Evolutionary conservation across 2,113 vertebrate genomes (phyloP).

Genomic region (Corythoichthys haematopterus): DNA sequence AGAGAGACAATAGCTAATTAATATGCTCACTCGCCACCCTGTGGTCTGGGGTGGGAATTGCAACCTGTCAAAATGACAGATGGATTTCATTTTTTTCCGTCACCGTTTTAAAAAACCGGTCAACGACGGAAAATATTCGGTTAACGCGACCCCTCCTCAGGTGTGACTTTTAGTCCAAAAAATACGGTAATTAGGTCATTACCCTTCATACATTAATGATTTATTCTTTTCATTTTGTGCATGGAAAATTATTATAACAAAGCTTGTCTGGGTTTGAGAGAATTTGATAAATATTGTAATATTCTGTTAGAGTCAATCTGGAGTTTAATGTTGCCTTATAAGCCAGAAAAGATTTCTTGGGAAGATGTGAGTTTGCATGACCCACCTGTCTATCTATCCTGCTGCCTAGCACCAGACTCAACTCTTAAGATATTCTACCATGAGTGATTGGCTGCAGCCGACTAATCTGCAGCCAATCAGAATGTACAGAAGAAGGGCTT

Average conservation of each 20-base stretch:
- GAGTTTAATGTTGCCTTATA: conserved; percentile 71
- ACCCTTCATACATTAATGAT: too few relatives aligned
- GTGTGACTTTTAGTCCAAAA: too few relatives aligned
- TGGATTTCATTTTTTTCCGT: too few relatives aligned
- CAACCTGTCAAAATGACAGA: too few relatives aligned
- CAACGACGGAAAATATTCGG: too few relatives aligned
- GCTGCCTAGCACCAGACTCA: conserved; percentile 91
- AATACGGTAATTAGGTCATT: too few relatives aligned
- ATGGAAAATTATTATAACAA: background rate
- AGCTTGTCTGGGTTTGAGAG: background rate
- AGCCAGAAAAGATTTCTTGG: conserved; percentile 81
- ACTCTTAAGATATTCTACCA: conserved; percentile 82
- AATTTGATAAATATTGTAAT: background rate
- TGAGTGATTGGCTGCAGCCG: conserved; percentile 85
- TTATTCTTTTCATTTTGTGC: background rate
- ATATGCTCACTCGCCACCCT: too few relatives aligned
- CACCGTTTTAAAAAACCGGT: too few relatives aligned
- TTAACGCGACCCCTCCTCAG: too few relatives aligned
- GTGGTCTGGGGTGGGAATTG: too few relatives aligned
- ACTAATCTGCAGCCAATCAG: conserved; percentile 77
- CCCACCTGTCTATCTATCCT: conserved; percentile 93
- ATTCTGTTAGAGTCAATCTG: background rate
- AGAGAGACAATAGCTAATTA: too few relatives aligned
- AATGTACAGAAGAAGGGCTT: conserved; percentile 64
- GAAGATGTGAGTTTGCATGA: conserved; percentile 84